phyloP scores from a whole-genome alignment of 2,888 invertebrate species.

The Melieria crassipennis region DNA sequence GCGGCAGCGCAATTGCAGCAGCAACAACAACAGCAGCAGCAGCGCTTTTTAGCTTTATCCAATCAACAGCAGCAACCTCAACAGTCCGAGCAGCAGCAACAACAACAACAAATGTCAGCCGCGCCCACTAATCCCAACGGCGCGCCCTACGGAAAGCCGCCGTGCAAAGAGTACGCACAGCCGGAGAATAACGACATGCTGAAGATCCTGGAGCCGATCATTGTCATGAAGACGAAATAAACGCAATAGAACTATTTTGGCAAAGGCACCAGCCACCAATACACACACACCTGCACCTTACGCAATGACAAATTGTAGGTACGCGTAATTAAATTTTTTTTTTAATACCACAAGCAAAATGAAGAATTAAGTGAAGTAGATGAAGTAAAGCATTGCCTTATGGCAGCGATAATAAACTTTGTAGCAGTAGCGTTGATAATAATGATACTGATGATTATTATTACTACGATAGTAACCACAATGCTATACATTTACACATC shows the following conservation, averaged over 20 bases:
- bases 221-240: conserved; percentile 67
- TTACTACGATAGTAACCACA: conserved; percentile 14
- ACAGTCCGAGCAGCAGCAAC: conserved; percentile 46
- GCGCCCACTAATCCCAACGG: conserved; percentile 35
- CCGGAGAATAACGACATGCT: conserved; percentile 65
- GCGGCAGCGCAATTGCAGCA: conserved; percentile 47
- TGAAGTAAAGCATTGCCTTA: not conserved
- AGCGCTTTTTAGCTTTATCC: conserved; percentile 50
- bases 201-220: conserved; percentile 66
- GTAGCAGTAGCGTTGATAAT: conserved; percentile 29
- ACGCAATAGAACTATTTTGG: conserved; percentile 9
- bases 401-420: not conserved
- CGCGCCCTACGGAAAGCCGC: conserved; percentile 48
- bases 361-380: not conserved
- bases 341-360: conserved; percentile 5
- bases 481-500: conserved; percentile 33
- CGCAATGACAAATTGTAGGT: too few relatives aligned
- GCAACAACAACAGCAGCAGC: conserved; percentile 52
- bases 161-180: conserved; percentile 55
- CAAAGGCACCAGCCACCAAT: conserved; percentile 4
- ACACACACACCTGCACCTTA: conserved; percentile 2
- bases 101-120: conserved; percentile 44
- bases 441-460: conserved; percentile 23
- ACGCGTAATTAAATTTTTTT: not conserved
- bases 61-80: conserved; percentile 50